Evolutionary conservation across 2,797 vertebrate species (phyloP).

Genomic region (Sciurus vulgaris): DNA sequence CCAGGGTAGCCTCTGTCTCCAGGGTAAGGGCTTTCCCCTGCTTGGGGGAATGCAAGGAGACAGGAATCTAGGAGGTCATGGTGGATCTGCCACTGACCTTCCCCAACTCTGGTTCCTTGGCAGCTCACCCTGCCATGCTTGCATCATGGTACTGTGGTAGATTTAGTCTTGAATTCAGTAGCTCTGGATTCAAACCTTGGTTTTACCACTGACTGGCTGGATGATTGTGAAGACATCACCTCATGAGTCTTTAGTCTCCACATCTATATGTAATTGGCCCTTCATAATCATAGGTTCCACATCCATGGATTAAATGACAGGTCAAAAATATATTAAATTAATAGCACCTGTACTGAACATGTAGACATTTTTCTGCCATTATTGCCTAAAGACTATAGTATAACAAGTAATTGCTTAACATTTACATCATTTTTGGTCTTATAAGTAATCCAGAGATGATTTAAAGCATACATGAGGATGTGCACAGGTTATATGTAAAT

Average conservation of each 20-base stretch:
- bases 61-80: slow-evolving; percentile 17
- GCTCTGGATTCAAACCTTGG: slow-evolving; percentile 31
- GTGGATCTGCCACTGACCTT: neutral
- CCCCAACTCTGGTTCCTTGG: neutral
- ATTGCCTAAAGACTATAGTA: neutral
- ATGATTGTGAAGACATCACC: neutral
- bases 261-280: neutral
- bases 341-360: neutral
- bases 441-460: neutral
- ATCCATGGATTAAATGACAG: neutral
- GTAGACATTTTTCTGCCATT: neutral
- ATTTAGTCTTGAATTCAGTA: slow-evolving; percentile 47
- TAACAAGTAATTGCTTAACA: neutral
- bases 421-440: neutral
- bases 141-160: neutral
- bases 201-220: slow-evolving; percentile 38
- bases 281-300: neutral
- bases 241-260: neutral
- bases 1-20: neutral
- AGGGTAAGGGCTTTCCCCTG: slow-evolving; percentile 27
- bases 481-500: neutral
- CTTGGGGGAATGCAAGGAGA: neutral
- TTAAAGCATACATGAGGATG: neutral
- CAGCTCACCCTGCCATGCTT: neutral
- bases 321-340: neutral